These are phyloP conservation scores for Gorsachius magnificus DNA, from an alignment of 2,797 vertebrate genomes.

Conservation along the genomic window DNA sequence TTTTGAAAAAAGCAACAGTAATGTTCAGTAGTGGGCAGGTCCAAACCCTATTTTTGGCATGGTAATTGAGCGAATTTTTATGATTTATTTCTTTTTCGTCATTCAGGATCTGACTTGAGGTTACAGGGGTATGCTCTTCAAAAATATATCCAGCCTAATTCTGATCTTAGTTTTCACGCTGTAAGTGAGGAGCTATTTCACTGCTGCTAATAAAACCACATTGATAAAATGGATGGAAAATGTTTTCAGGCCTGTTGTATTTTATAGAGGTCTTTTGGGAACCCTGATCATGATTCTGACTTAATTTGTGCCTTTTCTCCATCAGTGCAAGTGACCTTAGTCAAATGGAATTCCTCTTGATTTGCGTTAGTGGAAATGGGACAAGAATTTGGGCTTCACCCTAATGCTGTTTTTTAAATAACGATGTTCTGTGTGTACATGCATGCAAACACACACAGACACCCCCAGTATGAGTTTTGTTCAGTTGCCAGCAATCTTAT, in stretches of 20 bases:
- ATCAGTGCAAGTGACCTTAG: background rate
- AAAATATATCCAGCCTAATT: background rate
- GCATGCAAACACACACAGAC: background rate
- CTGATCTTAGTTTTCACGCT: background rate
- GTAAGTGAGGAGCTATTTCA: background rate
- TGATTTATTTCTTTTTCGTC: background rate
- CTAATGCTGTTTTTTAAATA: background rate
- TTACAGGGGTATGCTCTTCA: background rate
- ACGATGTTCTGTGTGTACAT: background rate
- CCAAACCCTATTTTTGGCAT: background rate
- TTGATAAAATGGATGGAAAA: background rate
- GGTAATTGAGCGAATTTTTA: background rate
- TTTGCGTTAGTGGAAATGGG: background rate
- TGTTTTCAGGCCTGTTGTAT: background rate
- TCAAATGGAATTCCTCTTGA: background rate
- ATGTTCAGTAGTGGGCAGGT: background rate
- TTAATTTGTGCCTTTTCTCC: background rate
- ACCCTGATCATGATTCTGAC: background rate
- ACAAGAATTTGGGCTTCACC: background rate
- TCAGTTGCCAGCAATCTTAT: background rate
- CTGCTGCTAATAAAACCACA: background rate
- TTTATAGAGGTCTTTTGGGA: background rate
- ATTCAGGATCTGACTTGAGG: background rate
- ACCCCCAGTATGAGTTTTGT: background rate
- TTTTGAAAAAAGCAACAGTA: background rate